Evolutionary conservation across 1,140 invertebrate genomes (phyloP).

Genomic region (Scaptodrosophila lebanonensis): DNA sequence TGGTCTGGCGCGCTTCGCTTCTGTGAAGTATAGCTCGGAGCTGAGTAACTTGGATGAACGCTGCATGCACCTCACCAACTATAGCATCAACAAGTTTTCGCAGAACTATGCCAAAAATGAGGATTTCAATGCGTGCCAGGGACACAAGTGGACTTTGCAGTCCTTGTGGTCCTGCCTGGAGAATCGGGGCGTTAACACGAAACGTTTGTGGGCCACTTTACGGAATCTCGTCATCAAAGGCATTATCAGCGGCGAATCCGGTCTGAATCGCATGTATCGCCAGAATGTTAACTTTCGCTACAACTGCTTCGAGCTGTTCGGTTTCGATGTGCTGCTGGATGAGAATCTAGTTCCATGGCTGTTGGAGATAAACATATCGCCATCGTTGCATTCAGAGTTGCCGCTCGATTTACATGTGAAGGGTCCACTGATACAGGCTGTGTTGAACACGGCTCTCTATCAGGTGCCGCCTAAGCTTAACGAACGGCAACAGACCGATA

Average conservation of each 20-base stretch:
- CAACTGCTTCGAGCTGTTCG: conserved; percentile 89
- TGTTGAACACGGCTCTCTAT: conserved; percentile 95
- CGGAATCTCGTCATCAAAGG: conserved; percentile 91
- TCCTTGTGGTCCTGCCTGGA: conserved; percentile 86
- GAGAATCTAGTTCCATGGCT: conserved; percentile 94
- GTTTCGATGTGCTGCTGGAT: conserved; percentile 89
- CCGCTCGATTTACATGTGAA: conserved; percentile 96
- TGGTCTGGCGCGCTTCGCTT: conserved; percentile 95
- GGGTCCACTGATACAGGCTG: conserved; percentile 90
- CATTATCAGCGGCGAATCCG: conserved; percentile 86
- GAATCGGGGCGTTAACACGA: conserved; percentile 85
- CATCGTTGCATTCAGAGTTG: conserved; percentile 94
- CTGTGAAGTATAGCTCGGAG: conserved; percentile 91
- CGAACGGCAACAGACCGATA: conserved; percentile 78
- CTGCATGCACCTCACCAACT: conserved; percentile 99
- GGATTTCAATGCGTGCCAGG: conserved; percentile 88
- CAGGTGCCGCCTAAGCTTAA: conserved; percentile 79
- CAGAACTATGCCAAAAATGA: conserved; percentile 91
- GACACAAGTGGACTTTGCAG: conserved; percentile 93
- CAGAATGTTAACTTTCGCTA: conserved; percentile 86
- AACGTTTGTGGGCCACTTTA: conserved; percentile 87
- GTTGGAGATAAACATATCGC: conserved; percentile 97
- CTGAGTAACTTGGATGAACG: conserved; percentile 88
- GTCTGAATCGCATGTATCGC: conserved; percentile 84
- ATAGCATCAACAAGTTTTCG: conserved; percentile 96